Evolutionary conservation across 2,888 invertebrate species (phyloP).

Genomic region (Esperia sulphurella): DNA sequence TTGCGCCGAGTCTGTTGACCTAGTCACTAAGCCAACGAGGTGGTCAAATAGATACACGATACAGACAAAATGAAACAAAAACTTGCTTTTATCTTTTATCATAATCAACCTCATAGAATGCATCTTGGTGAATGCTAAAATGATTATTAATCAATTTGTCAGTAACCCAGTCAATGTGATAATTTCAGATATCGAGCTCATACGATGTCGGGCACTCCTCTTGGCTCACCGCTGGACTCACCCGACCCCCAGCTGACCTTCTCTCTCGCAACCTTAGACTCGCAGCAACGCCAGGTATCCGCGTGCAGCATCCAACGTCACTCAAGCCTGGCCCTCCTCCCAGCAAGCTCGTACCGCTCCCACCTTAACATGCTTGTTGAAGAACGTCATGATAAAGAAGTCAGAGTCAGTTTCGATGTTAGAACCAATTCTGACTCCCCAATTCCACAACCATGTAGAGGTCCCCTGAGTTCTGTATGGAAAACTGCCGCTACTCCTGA

Average conservation of each 20-base stretch:
- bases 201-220: constrained; percentile 87
- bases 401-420: constrained; percentile 68
- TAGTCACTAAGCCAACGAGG: too few species aligned
- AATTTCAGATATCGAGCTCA: constrained; percentile 88
- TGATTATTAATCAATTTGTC: too few species aligned
- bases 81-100: too few species aligned
- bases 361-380: constrained; percentile 73
- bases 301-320: constrained; percentile 72
- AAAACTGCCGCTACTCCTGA: constrained; percentile 80
- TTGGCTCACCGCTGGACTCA: constrained; percentile 91
- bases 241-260: constrained; percentile 85
- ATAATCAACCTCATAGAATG: too few species aligned
- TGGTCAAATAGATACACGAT: too few species aligned
- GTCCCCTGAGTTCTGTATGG: constrained; percentile 67
- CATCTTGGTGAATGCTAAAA: too few species aligned
- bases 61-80: too few species aligned
- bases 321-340: constrained; percentile 66
- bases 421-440: constrained; percentile 56
- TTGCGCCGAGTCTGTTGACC: too few species aligned
- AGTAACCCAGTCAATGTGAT: background rate
- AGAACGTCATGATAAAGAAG: constrained; percentile 68
- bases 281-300: constrained; percentile 82
- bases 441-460: constrained; percentile 57
- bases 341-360: constrained; percentile 72
- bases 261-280: constrained; percentile 80